Evolutionary conservation across 1,140 invertebrate genomes (phyloP).

Genomic region (Argopecten irradians): DNA sequence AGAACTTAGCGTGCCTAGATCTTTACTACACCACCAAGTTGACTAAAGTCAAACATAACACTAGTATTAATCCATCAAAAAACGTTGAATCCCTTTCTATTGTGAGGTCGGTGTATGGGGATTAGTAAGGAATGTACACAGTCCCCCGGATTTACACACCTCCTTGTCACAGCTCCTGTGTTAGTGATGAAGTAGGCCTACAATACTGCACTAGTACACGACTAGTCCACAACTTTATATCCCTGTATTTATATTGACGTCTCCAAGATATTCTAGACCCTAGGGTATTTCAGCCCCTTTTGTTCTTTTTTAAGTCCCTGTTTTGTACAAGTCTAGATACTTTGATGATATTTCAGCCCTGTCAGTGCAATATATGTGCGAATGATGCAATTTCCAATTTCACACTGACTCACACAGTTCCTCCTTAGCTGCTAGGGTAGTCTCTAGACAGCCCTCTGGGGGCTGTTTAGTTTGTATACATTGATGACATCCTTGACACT

Average conservation of each 20-base stretch:
- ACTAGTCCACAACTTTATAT: no score
- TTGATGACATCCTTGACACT: background rate
- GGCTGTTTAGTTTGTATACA: background rate
- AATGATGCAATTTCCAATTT: background rate
- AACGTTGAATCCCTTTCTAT: background rate
- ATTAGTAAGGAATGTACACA: slow-evolving; percentile 2
- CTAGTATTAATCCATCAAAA: background rate
- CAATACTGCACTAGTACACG: no score
- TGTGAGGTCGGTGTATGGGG: background rate
- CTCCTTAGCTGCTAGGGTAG: background rate
- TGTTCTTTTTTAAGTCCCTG: no score
- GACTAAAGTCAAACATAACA: background rate
- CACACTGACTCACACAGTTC: background rate
- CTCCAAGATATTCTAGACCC: no score
- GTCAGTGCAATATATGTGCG: no score
- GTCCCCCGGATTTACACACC: background rate
- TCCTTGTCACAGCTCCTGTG: background rate
- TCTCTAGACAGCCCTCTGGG: background rate
- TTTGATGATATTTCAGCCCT: no score
- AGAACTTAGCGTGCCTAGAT: background rate
- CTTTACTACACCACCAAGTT: background rate
- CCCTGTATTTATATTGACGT: no score
- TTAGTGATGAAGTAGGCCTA: background rate
- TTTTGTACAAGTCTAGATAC: no score
- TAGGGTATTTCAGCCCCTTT: no score